Conservation (phyloP, 2,888 invertebrate genomes). For the Cartodere bifasciata region DNA sequence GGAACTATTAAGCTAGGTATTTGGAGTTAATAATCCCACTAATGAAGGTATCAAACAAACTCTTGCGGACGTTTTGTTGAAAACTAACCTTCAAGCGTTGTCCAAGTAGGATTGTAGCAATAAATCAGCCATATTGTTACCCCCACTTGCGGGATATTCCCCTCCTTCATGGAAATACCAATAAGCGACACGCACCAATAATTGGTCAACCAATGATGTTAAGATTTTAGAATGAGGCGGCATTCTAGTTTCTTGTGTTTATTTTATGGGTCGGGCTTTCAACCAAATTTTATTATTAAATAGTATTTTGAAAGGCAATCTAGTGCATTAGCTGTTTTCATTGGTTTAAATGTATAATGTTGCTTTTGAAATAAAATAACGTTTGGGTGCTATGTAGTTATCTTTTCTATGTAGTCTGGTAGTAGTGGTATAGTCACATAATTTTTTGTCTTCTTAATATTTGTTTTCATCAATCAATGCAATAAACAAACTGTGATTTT, state of each 20-base stretch:
- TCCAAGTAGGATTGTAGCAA: slow-evolving; percentile 21
- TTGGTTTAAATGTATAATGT: slow-evolving; percentile 30
- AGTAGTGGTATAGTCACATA: too few relatives aligned
- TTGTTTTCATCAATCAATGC: too few relatives aligned
- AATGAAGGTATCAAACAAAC: slow-evolving; percentile 14
- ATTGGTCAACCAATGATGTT: slow-evolving; percentile 29
- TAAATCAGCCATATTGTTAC: slow-evolving; percentile 37
- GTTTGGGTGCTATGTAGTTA: slow-evolving; percentile 22
- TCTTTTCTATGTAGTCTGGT: too few relatives aligned
- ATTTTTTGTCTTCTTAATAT: too few relatives aligned
- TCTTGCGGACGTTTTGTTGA: slow-evolving; percentile 26
- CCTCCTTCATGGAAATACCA: slow-evolving; percentile 23
- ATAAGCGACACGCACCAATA: slow-evolving; percentile 21
- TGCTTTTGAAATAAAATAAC: slow-evolving; percentile 21
- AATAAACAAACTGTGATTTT: too few relatives aligned
- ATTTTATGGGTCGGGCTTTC: slow-evolving; percentile 34
- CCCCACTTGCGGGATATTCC: slow-evolving; percentile 22
- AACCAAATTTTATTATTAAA: slow-evolving; percentile 35
- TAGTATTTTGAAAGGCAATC: slow-evolving; percentile 35
- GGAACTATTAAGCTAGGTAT: neutral
- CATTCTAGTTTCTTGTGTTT: slow-evolving; percentile 27
- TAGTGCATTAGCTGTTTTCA: slow-evolving; percentile 30
- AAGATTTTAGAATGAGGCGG: slow-evolving; percentile 24
- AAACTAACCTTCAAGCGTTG: slow-evolving; percentile 29
- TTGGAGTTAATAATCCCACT: neutral